A percentile compares a stretch with the other conserved stretches of the same genome.
Evolutionary conservation across 2,888 invertebrate genomes (phyloP).

Genomic region (Shargacucullia verbasci): DNA sequence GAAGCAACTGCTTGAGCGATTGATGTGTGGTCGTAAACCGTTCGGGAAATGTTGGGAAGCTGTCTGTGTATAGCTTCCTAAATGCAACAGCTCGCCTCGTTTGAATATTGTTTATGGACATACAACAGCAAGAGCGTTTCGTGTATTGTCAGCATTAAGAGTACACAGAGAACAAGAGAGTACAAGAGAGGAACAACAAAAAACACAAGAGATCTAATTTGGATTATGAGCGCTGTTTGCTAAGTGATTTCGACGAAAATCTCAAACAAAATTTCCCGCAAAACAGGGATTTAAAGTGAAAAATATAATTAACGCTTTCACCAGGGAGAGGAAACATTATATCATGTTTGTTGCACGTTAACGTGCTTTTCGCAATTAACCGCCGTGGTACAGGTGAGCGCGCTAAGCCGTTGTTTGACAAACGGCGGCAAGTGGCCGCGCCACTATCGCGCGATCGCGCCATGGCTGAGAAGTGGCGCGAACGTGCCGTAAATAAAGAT

Average conservation of each 20-base stretch:
- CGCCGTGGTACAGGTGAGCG: conserved; percentile 75
- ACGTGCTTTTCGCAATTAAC: conserved; percentile 83
- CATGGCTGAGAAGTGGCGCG: conserved; percentile 71
- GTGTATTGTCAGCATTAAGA: not conserved
- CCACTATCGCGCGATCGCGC: conserved; percentile 75
- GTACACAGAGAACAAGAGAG: too few species aligned
- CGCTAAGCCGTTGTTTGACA: conserved; percentile 76
- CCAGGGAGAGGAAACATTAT: conserved; percentile 77
- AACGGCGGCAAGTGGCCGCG: conserved; percentile 78
- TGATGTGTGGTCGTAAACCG: too few species aligned
- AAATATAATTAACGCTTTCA: conserved; percentile 64
- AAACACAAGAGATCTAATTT: conserved; percentile 28
- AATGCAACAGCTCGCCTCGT: too few species aligned
- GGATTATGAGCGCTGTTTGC: conserved; percentile 21
- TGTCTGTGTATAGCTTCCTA: too few species aligned
- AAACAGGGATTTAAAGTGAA: conserved; percentile 59
- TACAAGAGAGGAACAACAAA: conserved; percentile 5
- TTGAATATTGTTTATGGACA: too few species aligned
- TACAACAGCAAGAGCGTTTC: not conserved
- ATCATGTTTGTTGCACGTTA: conserved; percentile 82
- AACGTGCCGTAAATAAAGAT: conserved; percentile 84
- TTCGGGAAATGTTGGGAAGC: too few species aligned
- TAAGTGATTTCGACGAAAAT: conserved; percentile 44
- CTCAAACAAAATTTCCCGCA: conserved; percentile 56
- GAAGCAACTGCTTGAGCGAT: too few species aligned